phyloP scores from a whole-genome alignment of 2,888 invertebrate species.

The Euspilapteryx auroguttella region DNA sequence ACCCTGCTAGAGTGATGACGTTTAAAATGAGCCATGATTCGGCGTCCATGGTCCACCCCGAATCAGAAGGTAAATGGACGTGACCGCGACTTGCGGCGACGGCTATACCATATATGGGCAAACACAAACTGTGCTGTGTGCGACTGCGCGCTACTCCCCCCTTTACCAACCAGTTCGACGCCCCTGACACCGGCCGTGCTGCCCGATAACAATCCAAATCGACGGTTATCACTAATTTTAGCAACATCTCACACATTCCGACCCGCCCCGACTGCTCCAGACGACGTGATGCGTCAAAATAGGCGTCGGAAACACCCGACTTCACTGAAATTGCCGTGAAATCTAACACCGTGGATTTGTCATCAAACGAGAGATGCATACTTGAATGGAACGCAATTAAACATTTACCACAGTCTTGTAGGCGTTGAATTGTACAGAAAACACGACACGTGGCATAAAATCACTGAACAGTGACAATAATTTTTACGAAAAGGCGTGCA shows the following conservation, averaged over 20 bases:
- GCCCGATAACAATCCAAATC: too few species aligned
- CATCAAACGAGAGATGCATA: too few species aligned
- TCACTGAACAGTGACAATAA: constrained; percentile 54
- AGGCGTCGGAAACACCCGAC: constrained; percentile 44
- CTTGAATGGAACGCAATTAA: too few species aligned
- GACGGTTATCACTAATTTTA: too few species aligned
- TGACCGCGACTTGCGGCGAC: constrained; percentile 25
- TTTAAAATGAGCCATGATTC: too few species aligned
- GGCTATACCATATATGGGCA: constrained; percentile 54
- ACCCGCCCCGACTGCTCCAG: constrained; percentile 6
- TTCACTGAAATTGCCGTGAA: constrained; percentile 54
- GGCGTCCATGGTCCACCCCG: constrained; percentile 7
- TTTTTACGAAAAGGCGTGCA: constrained; percentile 52
- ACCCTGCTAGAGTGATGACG: constrained; percentile 14
- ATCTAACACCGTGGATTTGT: constrained; percentile 48
- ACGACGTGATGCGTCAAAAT: constrained; percentile 32
- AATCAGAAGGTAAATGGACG: constrained; percentile 22
- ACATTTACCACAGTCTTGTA: too few species aligned
- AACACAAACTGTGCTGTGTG: constrained; percentile 54
- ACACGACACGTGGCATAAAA: constrained; percentile 56
- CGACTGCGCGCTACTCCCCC: constrained; percentile 14
- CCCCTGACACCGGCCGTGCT: constrained; percentile 24
- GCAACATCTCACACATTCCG: too few species aligned
- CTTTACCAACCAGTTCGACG: constrained; percentile 46
- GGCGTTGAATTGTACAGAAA: constrained; percentile 12